A percentile compares a stretch with the other conserved stretches of the same genome.
phyloP scores from a whole-genome alignment of 2,113 vertebrate species.

The Oncorhynchus masou region DNA sequence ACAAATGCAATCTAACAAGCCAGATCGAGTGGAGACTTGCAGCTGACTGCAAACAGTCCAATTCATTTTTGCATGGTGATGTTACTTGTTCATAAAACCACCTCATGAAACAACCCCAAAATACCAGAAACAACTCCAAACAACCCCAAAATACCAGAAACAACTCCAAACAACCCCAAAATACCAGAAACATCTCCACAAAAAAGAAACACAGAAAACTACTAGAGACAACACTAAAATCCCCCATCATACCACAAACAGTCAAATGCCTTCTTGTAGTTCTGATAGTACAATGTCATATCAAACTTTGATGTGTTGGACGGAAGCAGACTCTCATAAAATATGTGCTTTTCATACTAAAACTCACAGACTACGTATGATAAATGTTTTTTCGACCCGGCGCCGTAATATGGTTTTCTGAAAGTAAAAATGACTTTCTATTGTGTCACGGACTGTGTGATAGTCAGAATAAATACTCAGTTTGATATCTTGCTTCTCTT shows the following conservation, averaged over 20 bases:
- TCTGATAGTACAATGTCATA: too few species aligned
- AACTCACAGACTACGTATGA: not conserved
- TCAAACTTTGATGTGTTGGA: not conserved
- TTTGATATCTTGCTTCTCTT: conserved; percentile 3
- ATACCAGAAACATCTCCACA: too few species aligned
- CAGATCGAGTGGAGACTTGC: not conserved
- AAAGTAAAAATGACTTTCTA: not conserved
- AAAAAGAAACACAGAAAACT: too few species aligned
- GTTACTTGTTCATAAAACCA: conserved; percentile 2
- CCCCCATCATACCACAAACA: too few species aligned
- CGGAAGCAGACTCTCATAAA: not conserved
- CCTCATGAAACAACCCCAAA: not conserved
- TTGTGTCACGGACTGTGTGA: not conserved
- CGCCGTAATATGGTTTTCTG: not conserved
- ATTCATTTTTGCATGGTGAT: not conserved
- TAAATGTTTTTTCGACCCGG: not conserved
- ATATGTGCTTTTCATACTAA: conserved; percentile 15
- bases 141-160: too few species aligned
- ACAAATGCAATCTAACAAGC: not conserved
- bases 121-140: too few species aligned
- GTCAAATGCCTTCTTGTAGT: too few species aligned
- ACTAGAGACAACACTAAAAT: too few species aligned
- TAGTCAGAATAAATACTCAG: not conserved
- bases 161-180: too few species aligned
- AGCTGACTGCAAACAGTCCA: not conserved